Evolutionary conservation across 2,797 vertebrate species (phyloP).

Genomic region (Schizothorax lantsangensis): DNA sequence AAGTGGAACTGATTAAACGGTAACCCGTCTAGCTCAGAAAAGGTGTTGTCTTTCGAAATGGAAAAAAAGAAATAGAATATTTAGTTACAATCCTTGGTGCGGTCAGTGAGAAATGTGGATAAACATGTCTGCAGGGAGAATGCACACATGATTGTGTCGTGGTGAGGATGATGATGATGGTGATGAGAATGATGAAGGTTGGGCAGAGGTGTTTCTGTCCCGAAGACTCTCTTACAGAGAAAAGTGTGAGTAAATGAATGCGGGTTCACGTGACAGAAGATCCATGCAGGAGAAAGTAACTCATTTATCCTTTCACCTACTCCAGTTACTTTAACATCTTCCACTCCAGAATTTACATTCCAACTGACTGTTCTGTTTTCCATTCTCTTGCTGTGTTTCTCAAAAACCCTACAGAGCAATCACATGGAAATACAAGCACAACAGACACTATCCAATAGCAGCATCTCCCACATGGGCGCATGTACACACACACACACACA

Average conservation of each 20-base stretch:
- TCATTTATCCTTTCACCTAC: not conserved
- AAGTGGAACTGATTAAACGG: conserved; percentile 54
- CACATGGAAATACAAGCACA: not conserved
- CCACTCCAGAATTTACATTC: not conserved
- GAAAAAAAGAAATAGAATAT: conserved; percentile 45
- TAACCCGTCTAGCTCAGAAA: conserved; percentile 46
- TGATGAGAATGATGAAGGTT: not conserved
- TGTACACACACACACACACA: conserved; percentile 6
- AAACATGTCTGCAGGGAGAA: not conserved
- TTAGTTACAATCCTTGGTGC: conserved; percentile 47
- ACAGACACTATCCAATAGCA: not conserved
- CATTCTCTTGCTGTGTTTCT: not conserved
- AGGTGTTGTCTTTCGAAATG: conserved; percentile 58
- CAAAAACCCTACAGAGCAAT: not conserved
- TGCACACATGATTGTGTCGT: not conserved
- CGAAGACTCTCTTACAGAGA: not conserved
- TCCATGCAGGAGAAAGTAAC: not conserved
- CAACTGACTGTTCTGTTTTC: not conserved
- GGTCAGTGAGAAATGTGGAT: conserved; percentile 6
- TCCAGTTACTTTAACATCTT: not conserved
- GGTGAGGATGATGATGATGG: not conserved
- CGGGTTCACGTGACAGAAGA: not conserved
- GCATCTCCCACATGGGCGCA: conserved; percentile 3
- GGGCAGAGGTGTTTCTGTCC: not conserved
- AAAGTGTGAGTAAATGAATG: not conserved